Evolutionary conservation across 2,888 invertebrate genomes (phyloP).

Genomic region (Cerastis leucographa): DNA sequence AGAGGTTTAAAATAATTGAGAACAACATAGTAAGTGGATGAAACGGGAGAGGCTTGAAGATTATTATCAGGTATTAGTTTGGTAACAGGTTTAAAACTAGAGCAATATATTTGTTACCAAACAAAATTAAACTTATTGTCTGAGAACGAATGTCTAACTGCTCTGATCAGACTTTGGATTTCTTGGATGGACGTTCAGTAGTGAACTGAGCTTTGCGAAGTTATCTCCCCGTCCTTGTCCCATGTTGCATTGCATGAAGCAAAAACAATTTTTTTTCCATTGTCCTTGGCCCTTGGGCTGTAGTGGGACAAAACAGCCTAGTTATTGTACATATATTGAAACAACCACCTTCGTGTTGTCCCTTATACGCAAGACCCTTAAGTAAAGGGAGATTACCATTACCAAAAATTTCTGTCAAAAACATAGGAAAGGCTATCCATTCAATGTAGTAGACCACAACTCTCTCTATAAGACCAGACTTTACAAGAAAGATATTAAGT

Average conservation of each 20-base stretch:
- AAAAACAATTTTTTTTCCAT: too few relatives aligned
- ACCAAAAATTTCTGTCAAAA: background rate
- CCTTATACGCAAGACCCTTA: too few relatives aligned
- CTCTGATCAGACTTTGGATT: background rate
- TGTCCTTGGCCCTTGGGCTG: background rate
- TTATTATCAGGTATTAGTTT: background rate
- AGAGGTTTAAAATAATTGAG: slow-evolving; percentile 17
- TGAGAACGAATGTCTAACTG: background rate
- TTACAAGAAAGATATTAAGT: background rate
- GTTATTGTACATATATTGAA: background rate
- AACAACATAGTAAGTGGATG: background rate
- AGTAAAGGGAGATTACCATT: background rate
- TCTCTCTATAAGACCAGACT: background rate
- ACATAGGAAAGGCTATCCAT: background rate
- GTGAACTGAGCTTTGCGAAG: background rate
- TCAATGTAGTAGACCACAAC: background rate
- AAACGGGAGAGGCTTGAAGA: background rate
- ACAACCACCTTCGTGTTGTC: background rate
- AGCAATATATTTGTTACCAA: background rate
- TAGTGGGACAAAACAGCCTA: background rate
- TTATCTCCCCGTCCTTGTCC: too few relatives aligned
- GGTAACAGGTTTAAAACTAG: background rate
- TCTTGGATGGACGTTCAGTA: background rate
- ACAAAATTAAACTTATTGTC: too few relatives aligned
- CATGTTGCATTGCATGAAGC: too few relatives aligned